Evolutionary conservation across 2,797 vertebrate genomes (phyloP).

Genomic region (Mallotus villosus): DNA sequence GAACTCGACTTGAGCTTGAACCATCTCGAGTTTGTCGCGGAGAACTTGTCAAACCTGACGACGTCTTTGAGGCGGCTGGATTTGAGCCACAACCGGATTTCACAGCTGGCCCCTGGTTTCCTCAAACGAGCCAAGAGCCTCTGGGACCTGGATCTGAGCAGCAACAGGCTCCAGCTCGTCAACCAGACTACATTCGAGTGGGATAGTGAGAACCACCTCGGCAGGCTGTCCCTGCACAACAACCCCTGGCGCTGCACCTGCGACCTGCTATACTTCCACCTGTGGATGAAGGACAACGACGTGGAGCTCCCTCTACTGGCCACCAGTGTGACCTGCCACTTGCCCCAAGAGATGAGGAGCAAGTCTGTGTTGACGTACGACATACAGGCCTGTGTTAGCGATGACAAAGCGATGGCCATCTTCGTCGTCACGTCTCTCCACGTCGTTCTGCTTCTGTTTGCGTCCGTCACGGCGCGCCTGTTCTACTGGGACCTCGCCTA

Average conservation of each 20-base stretch:
- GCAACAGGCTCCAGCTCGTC: conserved; percentile 53
- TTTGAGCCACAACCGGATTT: conserved; percentile 56
- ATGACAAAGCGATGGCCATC: conserved; percentile 34
- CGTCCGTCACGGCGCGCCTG: conserved; percentile 47
- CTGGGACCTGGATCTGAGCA: conserved; percentile 54
- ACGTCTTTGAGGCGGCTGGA: conserved; percentile 55
- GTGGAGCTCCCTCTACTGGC: conserved; percentile 50
- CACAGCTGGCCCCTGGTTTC: conserved; percentile 42
- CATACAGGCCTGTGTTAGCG: conserved; percentile 47
- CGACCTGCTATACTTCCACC: conserved; percentile 58
- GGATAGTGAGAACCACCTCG: conserved; percentile 35
- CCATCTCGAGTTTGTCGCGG: conserved; percentile 35
- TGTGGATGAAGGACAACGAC: conserved; percentile 56
- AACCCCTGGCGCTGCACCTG: conserved; percentile 64
- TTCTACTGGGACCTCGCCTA: conserved; percentile 63
- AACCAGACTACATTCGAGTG: conserved; percentile 48
- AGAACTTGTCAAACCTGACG: conserved; percentile 32
- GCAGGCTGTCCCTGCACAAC: conserved; percentile 39
- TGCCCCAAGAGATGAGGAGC: conserved; percentile 45
- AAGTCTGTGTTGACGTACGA: conserved; percentile 51
- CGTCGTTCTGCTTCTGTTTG: conserved; percentile 37
- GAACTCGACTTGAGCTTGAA: conserved; percentile 62
- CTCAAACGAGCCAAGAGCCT: conserved; percentile 39
- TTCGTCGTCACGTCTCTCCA: conserved; percentile 50
- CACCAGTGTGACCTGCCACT: conserved; percentile 46